Conservation (phyloP, 2,888 invertebrate genomes). For the Aphelenchoides bicaudatus region DNA sequence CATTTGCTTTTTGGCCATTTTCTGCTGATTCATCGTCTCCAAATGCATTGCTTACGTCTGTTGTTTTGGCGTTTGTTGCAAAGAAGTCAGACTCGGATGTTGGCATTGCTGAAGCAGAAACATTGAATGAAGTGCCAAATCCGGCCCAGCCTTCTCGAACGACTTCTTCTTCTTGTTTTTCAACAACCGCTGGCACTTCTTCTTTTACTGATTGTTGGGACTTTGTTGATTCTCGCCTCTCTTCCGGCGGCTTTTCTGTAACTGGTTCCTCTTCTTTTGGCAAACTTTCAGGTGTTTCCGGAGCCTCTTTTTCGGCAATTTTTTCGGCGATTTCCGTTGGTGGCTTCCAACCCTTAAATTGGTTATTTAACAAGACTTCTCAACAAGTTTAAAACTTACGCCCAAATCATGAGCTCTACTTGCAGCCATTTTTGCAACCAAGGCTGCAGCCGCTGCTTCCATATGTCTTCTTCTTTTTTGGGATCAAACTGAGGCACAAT, state of each 20-base stretch:
- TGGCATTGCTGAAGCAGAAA: slow-evolving; percentile 37
- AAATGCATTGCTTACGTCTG: slow-evolving; percentile 29
- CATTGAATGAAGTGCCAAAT: slow-evolving; percentile 37
- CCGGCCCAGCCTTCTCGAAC: slow-evolving; percentile 39
- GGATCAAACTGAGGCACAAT: slow-evolving; percentile 43
- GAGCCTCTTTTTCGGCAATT: not conserved
- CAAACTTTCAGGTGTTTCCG: slow-evolving; percentile 12
- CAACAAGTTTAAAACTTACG: slow-evolving; percentile 4
- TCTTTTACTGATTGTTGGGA: not conserved
- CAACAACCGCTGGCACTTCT: not conserved
- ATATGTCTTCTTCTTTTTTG: slow-evolving; percentile 54
- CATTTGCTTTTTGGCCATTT: slow-evolving; percentile 24
- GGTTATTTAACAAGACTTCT: not conserved
- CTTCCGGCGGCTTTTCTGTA: slow-evolving; percentile 11
- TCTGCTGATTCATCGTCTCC: slow-evolving; percentile 18
- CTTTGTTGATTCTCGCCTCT: slow-evolving; percentile 1
- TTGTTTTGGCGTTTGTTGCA: slow-evolving; percentile 16
- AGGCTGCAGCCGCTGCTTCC: slow-evolving; percentile 52
- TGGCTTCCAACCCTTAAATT: slow-evolving; percentile 43
- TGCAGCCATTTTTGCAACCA: slow-evolving; percentile 49
- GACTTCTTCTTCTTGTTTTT: slow-evolving; percentile 20
- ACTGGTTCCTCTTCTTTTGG: slow-evolving; percentile 14
- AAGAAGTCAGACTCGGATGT: slow-evolving; percentile 58
- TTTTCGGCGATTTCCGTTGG: slow-evolving; percentile 21
- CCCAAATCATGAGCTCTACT: slow-evolving; percentile 42